These are phyloP conservation scores for Euzetes globulus DNA, from an alignment of 2,888 invertebrate species.

Conservation along the genomic window DNA sequence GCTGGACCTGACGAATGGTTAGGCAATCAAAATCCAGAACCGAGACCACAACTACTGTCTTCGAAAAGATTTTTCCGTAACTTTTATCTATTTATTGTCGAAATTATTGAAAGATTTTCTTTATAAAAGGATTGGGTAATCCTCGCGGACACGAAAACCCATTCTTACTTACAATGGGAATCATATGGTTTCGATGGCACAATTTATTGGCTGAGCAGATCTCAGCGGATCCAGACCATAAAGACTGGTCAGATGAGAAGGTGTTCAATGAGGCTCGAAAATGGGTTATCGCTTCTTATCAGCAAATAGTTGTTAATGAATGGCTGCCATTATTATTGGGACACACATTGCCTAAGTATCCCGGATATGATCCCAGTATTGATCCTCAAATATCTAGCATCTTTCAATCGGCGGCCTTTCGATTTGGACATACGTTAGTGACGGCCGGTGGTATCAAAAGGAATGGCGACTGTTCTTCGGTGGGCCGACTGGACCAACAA, in stretches of 20 bases:
- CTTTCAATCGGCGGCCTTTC: conserved; percentile 57
- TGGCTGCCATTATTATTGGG: conserved; percentile 53
- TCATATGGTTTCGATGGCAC: conserved; percentile 56
- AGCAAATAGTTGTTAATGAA: conserved; percentile 50
- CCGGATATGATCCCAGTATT: conserved; percentile 52
- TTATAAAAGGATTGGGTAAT: conserved; percentile 51
- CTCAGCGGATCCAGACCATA: conserved; percentile 43
- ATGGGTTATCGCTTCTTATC: conserved; percentile 55
- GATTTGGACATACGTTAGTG: conserved; percentile 57
- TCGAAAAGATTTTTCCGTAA: conserved; percentile 55
- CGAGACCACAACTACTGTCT: conserved; percentile 48
- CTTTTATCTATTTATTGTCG: conserved; percentile 41
- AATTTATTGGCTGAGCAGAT: conserved; percentile 51
- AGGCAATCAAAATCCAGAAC: not conserved
- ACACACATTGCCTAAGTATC: conserved; percentile 44
- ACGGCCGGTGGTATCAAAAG: conserved; percentile 52
- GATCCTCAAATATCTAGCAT: conserved; percentile 58
- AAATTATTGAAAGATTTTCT: not conserved
- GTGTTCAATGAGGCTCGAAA: conserved; percentile 55
- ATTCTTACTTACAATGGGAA: conserved; percentile 52
- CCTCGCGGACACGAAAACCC: conserved; percentile 55
- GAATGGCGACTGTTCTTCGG: conserved; percentile 19
- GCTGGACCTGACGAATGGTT: conserved; percentile 47
- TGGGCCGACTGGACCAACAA: not conserved
- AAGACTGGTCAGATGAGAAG: conserved; percentile 51